Evolutionary conservation across 1,140 invertebrate species (phyloP).

Genomic region (Euura lappo): DNA sequence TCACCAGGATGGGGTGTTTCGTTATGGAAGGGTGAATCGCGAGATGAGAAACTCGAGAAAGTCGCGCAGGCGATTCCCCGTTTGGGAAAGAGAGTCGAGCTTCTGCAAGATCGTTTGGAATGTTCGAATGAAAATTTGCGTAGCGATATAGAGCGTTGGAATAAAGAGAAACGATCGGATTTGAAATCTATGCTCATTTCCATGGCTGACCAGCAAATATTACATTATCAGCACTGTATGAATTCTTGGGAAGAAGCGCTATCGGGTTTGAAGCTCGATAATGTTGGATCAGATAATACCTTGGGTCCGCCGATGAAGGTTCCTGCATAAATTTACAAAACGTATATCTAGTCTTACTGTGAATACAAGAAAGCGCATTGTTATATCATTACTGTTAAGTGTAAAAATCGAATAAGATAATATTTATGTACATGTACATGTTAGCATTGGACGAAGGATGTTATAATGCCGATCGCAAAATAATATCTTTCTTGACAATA

Average conservation of each 20-base stretch:
- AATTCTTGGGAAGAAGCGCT: conserved; percentile 68
- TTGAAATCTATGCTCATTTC: conserved; percentile 70
- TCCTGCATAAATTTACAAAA: conserved; percentile 23
- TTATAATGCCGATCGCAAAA: neutral
- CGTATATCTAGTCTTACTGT: neutral
- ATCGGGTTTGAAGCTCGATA: conserved; percentile 49
- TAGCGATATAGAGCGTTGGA: conserved; percentile 76
- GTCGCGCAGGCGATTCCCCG: conserved; percentile 62
- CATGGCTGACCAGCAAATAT: conserved; percentile 73
- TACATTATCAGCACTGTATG: conserved; percentile 71
- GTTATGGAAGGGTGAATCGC: conserved; percentile 64
- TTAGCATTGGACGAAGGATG: neutral
- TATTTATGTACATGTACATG: neutral
- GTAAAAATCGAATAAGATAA: neutral
- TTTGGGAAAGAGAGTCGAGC: conserved; percentile 63
- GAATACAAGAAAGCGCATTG: neutral
- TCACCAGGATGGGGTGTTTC: conserved; percentile 58
- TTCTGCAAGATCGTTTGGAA: conserved; percentile 71
- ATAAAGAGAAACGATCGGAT: conserved; percentile 71
- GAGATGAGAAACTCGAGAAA: conserved; percentile 66
- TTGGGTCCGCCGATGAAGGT: conserved; percentile 37
- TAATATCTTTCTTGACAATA: conserved; percentile 1
- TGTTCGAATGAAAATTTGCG: conserved; percentile 76
- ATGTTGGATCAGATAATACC: conserved; percentile 37
- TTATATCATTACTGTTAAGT: neutral